Base-by-base conservation (phyloP, 2,113 vertebrate genomes). In the Peromyscus californicus region DNA sequence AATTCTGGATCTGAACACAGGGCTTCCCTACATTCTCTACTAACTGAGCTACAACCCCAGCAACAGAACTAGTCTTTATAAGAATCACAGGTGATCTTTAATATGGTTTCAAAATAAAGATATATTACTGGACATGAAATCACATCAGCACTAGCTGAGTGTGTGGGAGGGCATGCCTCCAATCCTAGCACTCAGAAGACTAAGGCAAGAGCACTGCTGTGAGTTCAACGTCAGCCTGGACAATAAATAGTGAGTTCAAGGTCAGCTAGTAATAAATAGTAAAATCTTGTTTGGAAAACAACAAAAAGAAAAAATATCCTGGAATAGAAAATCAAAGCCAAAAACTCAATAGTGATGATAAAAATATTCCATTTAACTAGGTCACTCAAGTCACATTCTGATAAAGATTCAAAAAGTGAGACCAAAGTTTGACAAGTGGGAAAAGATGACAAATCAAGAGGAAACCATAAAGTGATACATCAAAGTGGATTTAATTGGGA, bases 71-170 rank as follows among this genome's bases (percentile, higher is more conserved):
- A 22, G 82, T 82, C 75, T 91, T 84, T 75, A 70, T 57, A 45
- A 93, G 93, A 59, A 86, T 84, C 69, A 92, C 54, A 90, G 94
- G 82, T 19, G 3, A 0, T 90, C 48, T 94, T 90, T 74, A 90
- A 84, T 26, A 39, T 70, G n/a, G 45, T 59, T 90, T 95, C 80
- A 94, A 97, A 90, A n/a, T 88, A 94, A 92, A 96, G 13, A 72
- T 8, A 54, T n/a, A 90, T 24, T 59, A 92, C 45, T 95, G 69
- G 16, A 78, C 57, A 65, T 51, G n/a, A 54, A 76, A 65, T 76
- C 16, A 76, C 21, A 59, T 12, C 24, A 54, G 59, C 51, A 45
- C 36, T 48, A 89, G 48, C 69, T 48, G 61, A 31, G 67, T 16
- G 1, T 72, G 22, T 17, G 48, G 15, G 5, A 29, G 86, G 36